phyloP scores from a whole-genome alignment of 2,888 invertebrate genomes.

The Alentia gelatinosa region DNA sequence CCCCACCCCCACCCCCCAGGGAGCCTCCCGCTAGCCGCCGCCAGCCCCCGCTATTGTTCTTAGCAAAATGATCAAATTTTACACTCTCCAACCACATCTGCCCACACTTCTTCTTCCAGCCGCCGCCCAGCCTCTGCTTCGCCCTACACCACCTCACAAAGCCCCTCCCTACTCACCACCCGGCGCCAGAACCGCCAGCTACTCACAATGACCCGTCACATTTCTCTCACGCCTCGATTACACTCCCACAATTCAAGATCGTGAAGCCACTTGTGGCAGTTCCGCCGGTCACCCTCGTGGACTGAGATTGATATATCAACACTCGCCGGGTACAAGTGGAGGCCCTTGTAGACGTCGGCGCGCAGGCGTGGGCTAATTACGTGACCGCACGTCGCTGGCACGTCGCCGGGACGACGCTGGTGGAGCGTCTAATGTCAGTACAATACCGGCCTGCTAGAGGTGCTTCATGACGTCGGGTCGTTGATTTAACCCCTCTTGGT shows the following conservation, averaged over 20 bases:
- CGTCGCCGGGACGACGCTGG: background rate
- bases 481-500: conserved; percentile 12
- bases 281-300: no score
- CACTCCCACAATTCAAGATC: background rate
- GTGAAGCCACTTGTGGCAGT: background rate
- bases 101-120: conserved; percentile 3
- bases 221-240: background rate
- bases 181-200: background rate
- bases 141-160: background rate
- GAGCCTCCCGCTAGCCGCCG: background rate
- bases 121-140: background rate
- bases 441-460: background rate
- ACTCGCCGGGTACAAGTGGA: background rate
- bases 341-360: background rate
- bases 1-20: conserved; percentile 5
- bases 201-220: background rate
- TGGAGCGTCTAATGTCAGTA: conserved; percentile 18
- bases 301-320: conserved; percentile 38
- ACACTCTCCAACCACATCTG: background rate
- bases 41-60: background rate
- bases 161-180: background rate
- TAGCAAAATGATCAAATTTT: conserved; percentile 22
- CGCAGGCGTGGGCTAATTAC: background rate
- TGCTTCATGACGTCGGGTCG: background rate
- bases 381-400: background rate